Evolutionary conservation across 1,140 invertebrate species (phyloP).

Genomic region (Pomacea maculata): DNA sequence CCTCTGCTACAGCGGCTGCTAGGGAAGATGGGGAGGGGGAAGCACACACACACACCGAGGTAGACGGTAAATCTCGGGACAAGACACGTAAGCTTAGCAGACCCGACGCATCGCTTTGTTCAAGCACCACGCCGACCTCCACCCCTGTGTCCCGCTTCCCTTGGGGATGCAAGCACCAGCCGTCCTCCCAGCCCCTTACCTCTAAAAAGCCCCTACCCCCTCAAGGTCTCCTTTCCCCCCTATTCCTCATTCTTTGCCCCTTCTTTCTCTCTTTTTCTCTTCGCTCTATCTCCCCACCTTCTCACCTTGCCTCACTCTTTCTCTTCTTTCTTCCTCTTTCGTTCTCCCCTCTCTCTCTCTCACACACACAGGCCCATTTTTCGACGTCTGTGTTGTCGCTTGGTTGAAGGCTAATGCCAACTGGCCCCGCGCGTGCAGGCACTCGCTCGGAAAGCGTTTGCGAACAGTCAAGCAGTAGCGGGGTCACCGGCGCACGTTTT

Average conservation of each 20-base stretch:
- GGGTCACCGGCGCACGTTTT: no score
- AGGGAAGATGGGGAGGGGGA: neutral
- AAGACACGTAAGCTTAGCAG: slow-evolving; percentile 10
- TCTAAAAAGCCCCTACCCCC: no score
- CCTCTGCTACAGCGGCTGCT: neutral
- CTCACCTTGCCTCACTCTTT: neutral
- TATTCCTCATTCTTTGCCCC: no score
- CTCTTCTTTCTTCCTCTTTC: neutral
- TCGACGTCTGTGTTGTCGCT: slow-evolving; percentile 19
- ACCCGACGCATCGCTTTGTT: slow-evolving; percentile 16
- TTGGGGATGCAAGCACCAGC: no score
- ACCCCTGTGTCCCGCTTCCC: no score
- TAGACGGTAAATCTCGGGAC: slow-evolving; percentile 14
- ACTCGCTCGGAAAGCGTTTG: neutral
- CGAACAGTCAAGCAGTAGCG: no score
- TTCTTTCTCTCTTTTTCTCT: no score
- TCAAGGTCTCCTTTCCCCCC: no score
- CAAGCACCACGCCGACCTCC: no score
- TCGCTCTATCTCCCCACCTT: neutral
- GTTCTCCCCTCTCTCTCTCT: neutral
- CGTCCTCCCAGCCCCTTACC: no score
- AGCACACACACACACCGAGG: neutral
- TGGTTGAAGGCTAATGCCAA: slow-evolving; percentile 13
- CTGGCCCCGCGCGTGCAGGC: slow-evolving; percentile 6
- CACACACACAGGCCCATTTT: neutral